phyloP scores from a whole-genome alignment of 2,888 invertebrate species.

The Chrysodeixis includens region DNA sequence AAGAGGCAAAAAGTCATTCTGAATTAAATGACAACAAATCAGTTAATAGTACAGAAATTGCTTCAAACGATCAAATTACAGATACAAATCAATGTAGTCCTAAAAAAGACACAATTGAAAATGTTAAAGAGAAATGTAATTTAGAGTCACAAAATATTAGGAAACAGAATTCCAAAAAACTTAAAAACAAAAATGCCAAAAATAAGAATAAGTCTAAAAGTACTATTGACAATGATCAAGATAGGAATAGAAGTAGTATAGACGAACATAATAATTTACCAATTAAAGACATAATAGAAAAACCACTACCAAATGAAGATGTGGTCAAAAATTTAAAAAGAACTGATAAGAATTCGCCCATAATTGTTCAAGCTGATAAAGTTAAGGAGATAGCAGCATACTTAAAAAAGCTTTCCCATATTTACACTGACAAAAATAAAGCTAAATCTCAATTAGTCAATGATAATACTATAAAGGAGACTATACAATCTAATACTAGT shows the following conservation, averaged over 20 bases:
- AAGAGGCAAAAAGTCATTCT: not conserved
- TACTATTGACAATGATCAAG: not conserved
- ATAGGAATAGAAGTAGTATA: constrained; percentile 14
- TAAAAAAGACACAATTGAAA: not conserved
- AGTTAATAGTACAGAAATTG: not conserved
- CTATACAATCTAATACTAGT: constrained; percentile 41
- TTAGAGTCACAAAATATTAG: constrained; percentile 17
- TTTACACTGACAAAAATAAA: constrained; percentile 47
- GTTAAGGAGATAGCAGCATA: constrained; percentile 65
- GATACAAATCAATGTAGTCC: not conserved
- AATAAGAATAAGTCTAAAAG: constrained; percentile 11
- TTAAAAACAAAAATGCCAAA: constrained; percentile 9
- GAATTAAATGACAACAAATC: constrained; percentile 9
- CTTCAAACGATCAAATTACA: not conserved
- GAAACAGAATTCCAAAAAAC: constrained; percentile 11
- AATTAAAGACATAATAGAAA: constrained; percentile 26
- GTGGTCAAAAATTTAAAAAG: constrained; percentile 36
- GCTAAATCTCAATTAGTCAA: constrained; percentile 26
- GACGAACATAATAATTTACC: constrained; percentile 37
- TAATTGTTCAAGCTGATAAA: constrained; percentile 43
- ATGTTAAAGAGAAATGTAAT: not conserved
- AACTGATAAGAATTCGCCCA: constrained; percentile 33
- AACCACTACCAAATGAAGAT: constrained; percentile 26
- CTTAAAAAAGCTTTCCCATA: constrained; percentile 57
- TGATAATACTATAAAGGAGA: constrained; percentile 29